Conservation (phyloP, 2,797 vertebrate species). For the Hoplostethus mediterraneus region DNA sequence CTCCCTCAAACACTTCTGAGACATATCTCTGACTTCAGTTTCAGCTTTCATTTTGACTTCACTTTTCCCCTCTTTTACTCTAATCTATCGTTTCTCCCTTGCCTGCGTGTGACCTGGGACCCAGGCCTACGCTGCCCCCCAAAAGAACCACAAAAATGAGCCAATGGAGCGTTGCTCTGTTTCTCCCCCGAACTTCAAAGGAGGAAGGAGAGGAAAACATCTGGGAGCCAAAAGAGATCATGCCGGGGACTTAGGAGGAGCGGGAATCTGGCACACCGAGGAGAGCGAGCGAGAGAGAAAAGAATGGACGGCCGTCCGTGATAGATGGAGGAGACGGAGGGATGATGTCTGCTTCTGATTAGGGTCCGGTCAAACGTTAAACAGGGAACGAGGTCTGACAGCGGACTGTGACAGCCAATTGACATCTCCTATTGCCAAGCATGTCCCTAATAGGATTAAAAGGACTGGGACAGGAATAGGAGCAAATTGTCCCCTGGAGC, state of each 20-base stretch:
- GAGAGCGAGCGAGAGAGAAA: constrained; percentile 54
- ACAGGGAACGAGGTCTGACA: constrained; percentile 44
- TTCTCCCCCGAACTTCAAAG: constrained; percentile 74
- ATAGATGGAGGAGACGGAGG: constrained; percentile 65
- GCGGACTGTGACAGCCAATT: constrained; percentile 55
- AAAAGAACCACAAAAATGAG: constrained; percentile 63
- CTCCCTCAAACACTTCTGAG: constrained; percentile 59
- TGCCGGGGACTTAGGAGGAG: constrained; percentile 57
- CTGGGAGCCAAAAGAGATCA: constrained; percentile 76
- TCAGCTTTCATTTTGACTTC: constrained; percentile 43
- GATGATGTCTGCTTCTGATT: constrained; percentile 79
- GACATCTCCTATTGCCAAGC: constrained; percentile 50
- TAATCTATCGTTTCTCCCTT: constrained; percentile 33
- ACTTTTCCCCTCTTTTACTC: constrained; percentile 49
- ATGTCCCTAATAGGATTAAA: constrained; percentile 44
- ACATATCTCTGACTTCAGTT: constrained; percentile 59
- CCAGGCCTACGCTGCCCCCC: constrained; percentile 37
- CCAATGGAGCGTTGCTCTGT: constrained; percentile 50
- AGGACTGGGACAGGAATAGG: constrained; percentile 28
- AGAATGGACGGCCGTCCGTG: constrained; percentile 61
- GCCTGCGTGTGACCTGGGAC: constrained; percentile 69
- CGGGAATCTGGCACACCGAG: constrained; percentile 52
- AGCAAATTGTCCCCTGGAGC: constrained; percentile 21
- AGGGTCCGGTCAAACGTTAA: constrained; percentile 64
- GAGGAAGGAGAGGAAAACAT: constrained; percentile 68